Percentiles rank a stretch among this genome's conserved stretches.
phyloP scores from a whole-genome alignment of 37 sponge, comb jelly and placozoan species.

The Cladorhizidae sp. region DNA sequence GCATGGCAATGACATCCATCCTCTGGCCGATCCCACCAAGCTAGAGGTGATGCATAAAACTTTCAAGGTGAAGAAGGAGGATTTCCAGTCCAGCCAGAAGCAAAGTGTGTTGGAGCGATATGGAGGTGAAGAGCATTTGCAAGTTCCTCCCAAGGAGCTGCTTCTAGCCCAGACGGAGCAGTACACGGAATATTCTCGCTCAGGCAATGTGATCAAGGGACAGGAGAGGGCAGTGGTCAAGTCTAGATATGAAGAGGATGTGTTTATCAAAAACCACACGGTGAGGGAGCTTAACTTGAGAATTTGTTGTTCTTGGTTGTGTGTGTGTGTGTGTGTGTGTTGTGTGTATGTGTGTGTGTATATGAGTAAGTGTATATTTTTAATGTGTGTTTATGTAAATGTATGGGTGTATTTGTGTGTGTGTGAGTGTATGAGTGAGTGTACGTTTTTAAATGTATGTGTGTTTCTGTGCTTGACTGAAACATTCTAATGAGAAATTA shows the following conservation, averaged over 20 bases:
- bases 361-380: no score
- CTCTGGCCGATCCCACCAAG: conserved; percentile 97
- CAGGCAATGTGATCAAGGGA: conserved; percentile 88
- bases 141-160: conserved; percentile 93
- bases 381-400: no score
- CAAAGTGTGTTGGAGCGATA: conserved; percentile 84
- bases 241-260: conserved; percentile 95
- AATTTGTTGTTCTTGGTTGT: no score
- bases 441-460: background rate
- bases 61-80: conserved; percentile 80
- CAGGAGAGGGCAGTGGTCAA: conserved; percentile 94
- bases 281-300: conserved; percentile 32
- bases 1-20: conserved; percentile 91
- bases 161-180: conserved; percentile 94
- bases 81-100: conserved; percentile 81
- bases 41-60: conserved; percentile 90
- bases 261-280: conserved; percentile 89
- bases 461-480: no score
- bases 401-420: background rate
- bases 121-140: conserved; percentile 95
- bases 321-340: no score
- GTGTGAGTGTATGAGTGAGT: background rate
- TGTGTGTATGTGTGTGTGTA: no score
- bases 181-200: conserved; percentile 94
- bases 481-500: no score